Conservation (phyloP, 2,113 vertebrate species). For the Dermatemys mawii region DNA sequence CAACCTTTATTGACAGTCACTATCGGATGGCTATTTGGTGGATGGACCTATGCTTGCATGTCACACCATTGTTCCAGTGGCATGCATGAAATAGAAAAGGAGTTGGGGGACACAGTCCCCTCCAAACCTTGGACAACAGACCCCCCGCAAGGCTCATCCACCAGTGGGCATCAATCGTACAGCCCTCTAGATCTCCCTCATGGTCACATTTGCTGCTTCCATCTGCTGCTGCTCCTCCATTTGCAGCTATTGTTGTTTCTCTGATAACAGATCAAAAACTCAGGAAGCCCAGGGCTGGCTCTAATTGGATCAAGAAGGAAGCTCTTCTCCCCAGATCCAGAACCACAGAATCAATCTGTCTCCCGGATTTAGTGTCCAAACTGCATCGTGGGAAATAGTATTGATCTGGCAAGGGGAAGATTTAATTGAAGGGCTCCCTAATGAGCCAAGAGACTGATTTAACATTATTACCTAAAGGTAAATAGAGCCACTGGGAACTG, state of each 20-base stretch:
- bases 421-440: conserved; percentile 55
- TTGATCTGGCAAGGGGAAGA: conserved; percentile 60
- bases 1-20: neutral
- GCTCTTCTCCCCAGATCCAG: conserved; percentile 1
- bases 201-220: neutral
- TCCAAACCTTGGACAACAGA: neutral
- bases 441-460: conserved; percentile 38
- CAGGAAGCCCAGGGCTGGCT: rapidly evolving
- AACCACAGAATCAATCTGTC: conserved; percentile 60
- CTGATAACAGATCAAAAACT: neutral
- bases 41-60: neutral
- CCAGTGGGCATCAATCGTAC: neutral
- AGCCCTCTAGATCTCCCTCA: neutral
- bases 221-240: neutral
- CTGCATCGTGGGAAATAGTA: conserved; percentile 64
- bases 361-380: neutral
- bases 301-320: neutral
- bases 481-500: neutral
- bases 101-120: neutral
- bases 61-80: neutral
- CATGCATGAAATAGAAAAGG: neutral
- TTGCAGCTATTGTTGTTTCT: neutral
- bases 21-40: neutral
- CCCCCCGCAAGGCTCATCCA: neutral
- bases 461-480: conserved; percentile 43